Evolutionary conservation across 2,888 invertebrate species (phyloP).

Genomic region (Sesamia inferens): DNA sequence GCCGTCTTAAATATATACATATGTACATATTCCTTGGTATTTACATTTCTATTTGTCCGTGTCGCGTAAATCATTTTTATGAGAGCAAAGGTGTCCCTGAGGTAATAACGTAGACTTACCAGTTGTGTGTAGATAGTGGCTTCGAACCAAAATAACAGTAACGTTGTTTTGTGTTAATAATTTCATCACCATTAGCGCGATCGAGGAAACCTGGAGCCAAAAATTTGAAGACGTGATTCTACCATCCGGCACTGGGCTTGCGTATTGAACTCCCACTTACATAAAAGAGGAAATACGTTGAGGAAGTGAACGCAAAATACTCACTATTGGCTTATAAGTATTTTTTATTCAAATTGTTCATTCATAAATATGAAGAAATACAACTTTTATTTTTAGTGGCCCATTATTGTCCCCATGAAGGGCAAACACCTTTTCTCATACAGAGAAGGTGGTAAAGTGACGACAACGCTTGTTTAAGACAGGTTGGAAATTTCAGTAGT

Average conservation of each 20-base stretch:
- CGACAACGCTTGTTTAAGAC: not conserved
- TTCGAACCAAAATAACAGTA: not conserved
- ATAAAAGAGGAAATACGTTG: not conserved
- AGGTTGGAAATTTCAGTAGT: not conserved
- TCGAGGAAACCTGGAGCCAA: not conserved
- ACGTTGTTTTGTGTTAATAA: not conserved
- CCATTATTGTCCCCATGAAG: not conserved
- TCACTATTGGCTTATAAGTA: not conserved
- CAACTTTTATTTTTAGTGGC: too few species aligned
- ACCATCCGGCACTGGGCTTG: not conserved
- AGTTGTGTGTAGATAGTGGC: not conserved
- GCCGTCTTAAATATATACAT: not conserved
- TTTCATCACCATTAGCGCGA: not conserved
- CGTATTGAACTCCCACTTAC: not conserved
- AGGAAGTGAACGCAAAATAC: not conserved
- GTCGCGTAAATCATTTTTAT: not conserved
- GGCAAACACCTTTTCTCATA: not conserved
- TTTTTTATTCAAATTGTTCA: not conserved
- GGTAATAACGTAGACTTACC: not conserved
- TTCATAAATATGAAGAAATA: not conserved
- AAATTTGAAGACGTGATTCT: not conserved
- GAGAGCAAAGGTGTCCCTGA: not conserved
- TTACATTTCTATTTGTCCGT: conserved; percentile 1
- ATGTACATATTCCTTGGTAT: not conserved
- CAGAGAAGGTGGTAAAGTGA: not conserved